Percentiles rank a stretch among this genome's conserved stretches.
phyloP scores from a whole-genome alignment of 2,113 vertebrate genomes.

The Dicrurus megarhynchus region DNA sequence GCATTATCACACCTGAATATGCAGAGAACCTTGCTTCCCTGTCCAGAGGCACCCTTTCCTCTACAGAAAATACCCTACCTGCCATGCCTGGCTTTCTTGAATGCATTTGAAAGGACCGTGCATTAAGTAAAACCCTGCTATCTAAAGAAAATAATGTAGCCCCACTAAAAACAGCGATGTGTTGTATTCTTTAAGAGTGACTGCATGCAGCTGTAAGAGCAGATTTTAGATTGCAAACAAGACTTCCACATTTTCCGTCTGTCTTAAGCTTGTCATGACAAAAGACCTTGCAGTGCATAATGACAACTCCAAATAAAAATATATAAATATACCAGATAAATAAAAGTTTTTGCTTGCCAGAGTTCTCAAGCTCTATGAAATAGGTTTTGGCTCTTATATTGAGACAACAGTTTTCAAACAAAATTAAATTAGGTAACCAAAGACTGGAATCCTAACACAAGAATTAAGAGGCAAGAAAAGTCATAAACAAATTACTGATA shows the following conservation, averaged over 20 bases:
- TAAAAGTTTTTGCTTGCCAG: neutral
- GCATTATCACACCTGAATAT: neutral
- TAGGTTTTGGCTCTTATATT: neutral
- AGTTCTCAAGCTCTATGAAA: neutral
- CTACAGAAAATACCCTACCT: neutral
- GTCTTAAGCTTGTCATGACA: neutral
- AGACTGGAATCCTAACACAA: slow-evolving; percentile 4
- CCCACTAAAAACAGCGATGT: neutral
- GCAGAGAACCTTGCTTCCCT: neutral
- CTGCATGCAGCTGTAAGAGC: neutral
- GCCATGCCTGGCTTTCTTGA: neutral
- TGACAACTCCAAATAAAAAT: neutral
- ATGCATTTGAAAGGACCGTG: neutral
- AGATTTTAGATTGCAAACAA: neutral
- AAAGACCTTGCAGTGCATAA: neutral
- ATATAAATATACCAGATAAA: neutral
- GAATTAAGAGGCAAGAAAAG: slow-evolving; percentile 17
- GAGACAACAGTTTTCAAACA: slow-evolving; percentile 7
- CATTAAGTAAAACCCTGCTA: neutral
- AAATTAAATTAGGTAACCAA: neutral
- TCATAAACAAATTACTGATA: slow-evolving; percentile 40
- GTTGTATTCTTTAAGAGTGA: neutral
- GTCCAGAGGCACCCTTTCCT: neutral
- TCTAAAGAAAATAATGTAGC: neutral
- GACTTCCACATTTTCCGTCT: neutral